Base-by-base conservation (phyloP, 2,113 vertebrate species). In the Bufo gargarizans region DNA sequence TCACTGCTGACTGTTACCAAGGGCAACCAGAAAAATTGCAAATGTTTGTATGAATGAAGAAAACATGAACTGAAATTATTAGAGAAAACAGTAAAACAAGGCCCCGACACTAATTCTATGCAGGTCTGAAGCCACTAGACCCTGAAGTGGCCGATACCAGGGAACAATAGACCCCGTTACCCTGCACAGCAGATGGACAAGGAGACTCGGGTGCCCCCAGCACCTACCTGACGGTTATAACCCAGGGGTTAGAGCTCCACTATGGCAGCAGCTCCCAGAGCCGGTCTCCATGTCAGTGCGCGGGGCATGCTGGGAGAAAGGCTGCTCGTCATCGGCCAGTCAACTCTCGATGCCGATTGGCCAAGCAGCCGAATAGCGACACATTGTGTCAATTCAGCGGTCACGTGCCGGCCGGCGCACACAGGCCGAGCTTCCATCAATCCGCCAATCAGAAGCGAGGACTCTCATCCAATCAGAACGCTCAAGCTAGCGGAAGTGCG, bases 261-360 rank as follows among this genome's bases (percentile, higher is more conserved):
- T 45, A 0, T 6, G 11, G 19, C 77, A 63, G 19, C 85, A 11
- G 2, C 14, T 7, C 22, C 77, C 45, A 14, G 16, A 4, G 2
- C 19, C 67, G 16, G 43, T 13, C 43, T 20, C 78, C 86, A 88
- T 82, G 19, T 33, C 78, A 72, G 10, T 0, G 76, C 0, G 61
- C 85, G 45, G 9, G 14, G 85, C 56, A 77, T 69, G 74, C 59
- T 33, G 65, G 63, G 78, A 47, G 22, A n/a, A 49, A 87, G 33
- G 10, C 22, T 4, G 77, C 49, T 16, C 17, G 10, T 0, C 22
- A 85, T 58, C 59, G 82, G 82, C 8, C 65, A 22, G n/a, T 53
- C 53, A 4, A 43, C 43, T 58, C 84, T 4, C 33, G 3, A 2
- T 9, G n/a, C 33, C 55, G 77, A 82, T 87, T 87, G 86, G 78